Evolutionary conservation across 53 echinoderm and acorn worm species (phyloP).

Genomic region (Stichopus horrens): DNA sequence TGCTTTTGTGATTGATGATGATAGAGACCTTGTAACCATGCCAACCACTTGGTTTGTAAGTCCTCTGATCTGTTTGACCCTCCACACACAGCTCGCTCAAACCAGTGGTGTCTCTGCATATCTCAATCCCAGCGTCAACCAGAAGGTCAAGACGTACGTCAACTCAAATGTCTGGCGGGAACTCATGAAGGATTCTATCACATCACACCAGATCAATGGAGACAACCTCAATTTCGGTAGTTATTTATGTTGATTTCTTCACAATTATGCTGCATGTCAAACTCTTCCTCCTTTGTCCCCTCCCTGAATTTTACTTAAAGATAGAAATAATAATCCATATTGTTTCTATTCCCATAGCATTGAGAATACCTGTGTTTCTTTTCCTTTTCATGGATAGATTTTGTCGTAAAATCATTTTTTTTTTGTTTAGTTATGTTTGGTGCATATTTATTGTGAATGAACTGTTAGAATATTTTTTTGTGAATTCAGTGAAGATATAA

Average conservation of each 20-base stretch:
- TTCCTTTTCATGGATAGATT: too few relatives aligned
- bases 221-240: constrained; percentile 22
- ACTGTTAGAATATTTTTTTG: too few relatives aligned
- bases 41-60: background rate
- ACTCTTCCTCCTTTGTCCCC: background rate
- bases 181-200: constrained; percentile 30
- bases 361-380: too few relatives aligned
- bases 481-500: too few relatives aligned
- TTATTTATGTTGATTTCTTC: background rate
- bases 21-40: background rate
- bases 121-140: constrained; percentile 13
- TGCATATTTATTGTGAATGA: too few relatives aligned
- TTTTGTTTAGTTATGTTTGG: too few relatives aligned
- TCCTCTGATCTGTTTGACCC: background rate
- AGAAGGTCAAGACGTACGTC: constrained; percentile 26
- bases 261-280: background rate
- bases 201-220: constrained; percentile 35
- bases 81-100: constrained; percentile 17
- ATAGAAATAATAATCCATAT: too few relatives aligned
- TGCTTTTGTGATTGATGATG: background rate
- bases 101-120: constrained; percentile 13
- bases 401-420: too few relatives aligned
- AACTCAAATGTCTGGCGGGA: constrained; percentile 32
- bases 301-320: background rate
- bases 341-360: too few relatives aligned